Percentiles rank a stretch among this genome's conserved stretches.
Evolutionary conservation across 2,797 vertebrate species (phyloP).

Genomic region (Thamnophis elegans): DNA sequence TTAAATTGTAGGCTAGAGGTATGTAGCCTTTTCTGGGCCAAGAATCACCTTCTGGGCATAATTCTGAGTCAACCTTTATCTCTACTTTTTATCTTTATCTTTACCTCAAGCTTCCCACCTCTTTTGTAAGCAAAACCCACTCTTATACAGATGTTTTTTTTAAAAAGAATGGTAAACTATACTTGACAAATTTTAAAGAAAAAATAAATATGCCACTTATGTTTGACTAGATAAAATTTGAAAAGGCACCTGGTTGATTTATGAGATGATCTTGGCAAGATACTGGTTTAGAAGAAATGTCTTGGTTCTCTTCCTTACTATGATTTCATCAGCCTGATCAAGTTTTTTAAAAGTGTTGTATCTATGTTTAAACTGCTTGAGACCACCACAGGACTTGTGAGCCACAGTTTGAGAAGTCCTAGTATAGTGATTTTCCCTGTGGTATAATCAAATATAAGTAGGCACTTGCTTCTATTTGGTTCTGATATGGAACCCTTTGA

Average conservation of each 20-base stretch:
- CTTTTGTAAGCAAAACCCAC: neutral
- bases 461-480: neutral
- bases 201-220: neutral
- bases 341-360: neutral
- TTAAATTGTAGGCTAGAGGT: neutral
- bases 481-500: neutral
- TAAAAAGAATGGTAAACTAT: neutral
- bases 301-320: neutral
- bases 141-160: no score
- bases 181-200: neutral
- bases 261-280: neutral
- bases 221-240: neutral
- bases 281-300: no score
- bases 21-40: neutral
- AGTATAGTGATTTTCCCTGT: neutral
- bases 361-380: neutral
- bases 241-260: no score
- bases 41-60: neutral
- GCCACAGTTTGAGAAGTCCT: neutral
- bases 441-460: neutral
- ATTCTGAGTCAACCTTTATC: neutral
- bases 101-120: neutral
- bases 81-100: neutral
- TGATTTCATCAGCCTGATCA: neutral
- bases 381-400: neutral